These are phyloP conservation scores for Halocaridina rubra DNA, from an alignment of 2,888 invertebrate species.

Conservation along the genomic window DNA sequence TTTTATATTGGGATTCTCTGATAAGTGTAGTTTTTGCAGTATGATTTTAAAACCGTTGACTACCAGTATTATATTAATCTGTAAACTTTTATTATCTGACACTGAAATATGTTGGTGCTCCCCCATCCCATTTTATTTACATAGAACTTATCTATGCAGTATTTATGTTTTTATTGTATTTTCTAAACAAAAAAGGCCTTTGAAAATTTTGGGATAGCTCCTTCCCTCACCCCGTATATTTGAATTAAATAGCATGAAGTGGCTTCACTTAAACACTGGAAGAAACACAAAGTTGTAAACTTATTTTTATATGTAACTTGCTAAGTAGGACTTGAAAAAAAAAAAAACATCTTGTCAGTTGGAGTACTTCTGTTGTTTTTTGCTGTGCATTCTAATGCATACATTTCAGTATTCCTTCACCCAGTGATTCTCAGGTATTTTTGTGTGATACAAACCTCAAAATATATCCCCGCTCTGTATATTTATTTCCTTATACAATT, in stretches of 20 bases:
- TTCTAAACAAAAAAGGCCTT: too few relatives aligned
- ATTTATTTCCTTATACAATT: too few relatives aligned
- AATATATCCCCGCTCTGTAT: slow-evolving; percentile 19
- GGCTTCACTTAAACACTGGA: slow-evolving; percentile 44
- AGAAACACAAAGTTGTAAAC: slow-evolving; percentile 59
- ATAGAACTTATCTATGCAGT: slow-evolving; percentile 47
- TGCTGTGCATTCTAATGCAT: slow-evolving; percentile 38
- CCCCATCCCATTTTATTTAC: slow-evolving; percentile 12
- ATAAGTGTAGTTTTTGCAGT: slow-evolving; percentile 17
- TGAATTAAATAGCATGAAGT: slow-evolving; percentile 48
- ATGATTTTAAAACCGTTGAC: slow-evolving; percentile 19
- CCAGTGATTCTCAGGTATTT: slow-evolving; percentile 59
- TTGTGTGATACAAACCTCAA: slow-evolving; percentile 47
- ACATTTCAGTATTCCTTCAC: slow-evolving; percentile 50
- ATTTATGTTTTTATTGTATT: slow-evolving; percentile 43
- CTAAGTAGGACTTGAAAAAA: slow-evolving; percentile 54
- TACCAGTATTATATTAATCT: slow-evolving; percentile 45
- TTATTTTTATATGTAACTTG: slow-evolving; percentile 55
- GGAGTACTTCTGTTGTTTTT: slow-evolving; percentile 40
- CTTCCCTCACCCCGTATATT: neutral
- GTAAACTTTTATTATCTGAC: slow-evolving; percentile 28
- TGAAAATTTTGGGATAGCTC: neutral
- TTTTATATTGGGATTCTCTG: neutral
- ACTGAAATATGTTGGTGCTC: slow-evolving; percentile 30
- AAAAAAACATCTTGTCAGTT: slow-evolving; percentile 44